Conservation (phyloP, 2,797 vertebrate species). For the Amblyraja radiata region DNA sequence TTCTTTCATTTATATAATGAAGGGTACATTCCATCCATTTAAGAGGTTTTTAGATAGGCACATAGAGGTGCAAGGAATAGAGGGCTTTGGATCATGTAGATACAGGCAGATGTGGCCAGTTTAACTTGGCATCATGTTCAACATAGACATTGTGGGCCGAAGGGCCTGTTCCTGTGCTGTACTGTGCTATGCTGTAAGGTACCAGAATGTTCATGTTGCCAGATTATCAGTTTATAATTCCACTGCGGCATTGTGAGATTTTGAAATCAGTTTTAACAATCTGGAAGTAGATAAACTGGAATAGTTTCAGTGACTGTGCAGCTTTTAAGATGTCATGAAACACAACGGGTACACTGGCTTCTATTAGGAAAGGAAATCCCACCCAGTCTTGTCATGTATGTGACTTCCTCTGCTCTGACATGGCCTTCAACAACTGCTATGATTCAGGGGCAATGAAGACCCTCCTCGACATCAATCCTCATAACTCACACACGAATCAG, state of each 20-base stretch:
- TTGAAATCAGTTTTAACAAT: neutral
- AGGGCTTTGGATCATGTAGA: too few relatives aligned
- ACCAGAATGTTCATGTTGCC: too few relatives aligned
- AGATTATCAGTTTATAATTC: too few relatives aligned
- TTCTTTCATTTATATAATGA: neutral
- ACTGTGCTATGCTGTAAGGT: too few relatives aligned
- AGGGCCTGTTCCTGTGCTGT: too few relatives aligned
- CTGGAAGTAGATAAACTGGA: neutral
- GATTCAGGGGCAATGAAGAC: neutral
- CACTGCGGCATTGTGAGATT: neutral
- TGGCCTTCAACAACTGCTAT: neutral
- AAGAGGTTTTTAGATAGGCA: too few relatives aligned
- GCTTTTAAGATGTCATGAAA: neutral
- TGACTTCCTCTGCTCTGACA: neutral
- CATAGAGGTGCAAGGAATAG: too few relatives aligned
- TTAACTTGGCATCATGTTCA: too few relatives aligned
- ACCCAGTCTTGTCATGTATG: too few relatives aligned
- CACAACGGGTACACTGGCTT: neutral
- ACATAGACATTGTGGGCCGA: too few relatives aligned
- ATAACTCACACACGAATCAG: neutral
- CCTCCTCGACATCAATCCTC: neutral
- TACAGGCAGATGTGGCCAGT: too few relatives aligned
- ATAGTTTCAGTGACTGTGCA: neutral
- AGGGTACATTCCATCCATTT: too few relatives aligned
- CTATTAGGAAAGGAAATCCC: neutral